Evolutionary conservation across 2,797 vertebrate genomes (phyloP).

Genomic region (Amblyopsis hoosieri): DNA sequence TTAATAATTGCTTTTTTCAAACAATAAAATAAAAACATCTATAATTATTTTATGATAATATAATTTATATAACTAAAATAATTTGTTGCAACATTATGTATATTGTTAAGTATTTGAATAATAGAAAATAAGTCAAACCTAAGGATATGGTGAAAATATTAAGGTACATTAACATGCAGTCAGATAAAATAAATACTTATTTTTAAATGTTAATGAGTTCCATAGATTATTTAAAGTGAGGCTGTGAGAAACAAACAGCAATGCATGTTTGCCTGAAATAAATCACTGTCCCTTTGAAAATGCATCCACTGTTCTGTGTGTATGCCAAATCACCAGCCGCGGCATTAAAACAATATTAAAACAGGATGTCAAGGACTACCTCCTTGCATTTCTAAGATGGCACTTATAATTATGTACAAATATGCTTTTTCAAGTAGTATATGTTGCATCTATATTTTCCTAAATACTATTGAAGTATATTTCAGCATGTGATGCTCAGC

Average conservation of each 20-base stretch:
- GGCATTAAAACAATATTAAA: slow-evolving; percentile 75
- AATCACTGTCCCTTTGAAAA: slow-evolving; percentile 73
- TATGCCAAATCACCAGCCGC: slow-evolving; percentile 69
- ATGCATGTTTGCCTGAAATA: slow-evolving; percentile 61
- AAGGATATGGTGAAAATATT: slow-evolving; percentile 34
- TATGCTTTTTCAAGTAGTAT: slow-evolving; percentile 65
- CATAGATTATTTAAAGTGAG: slow-evolving; percentile 61
- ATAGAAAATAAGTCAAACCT: neutral
- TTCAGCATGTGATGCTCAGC: slow-evolving; percentile 25
- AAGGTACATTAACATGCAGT: slow-evolving; percentile 37
- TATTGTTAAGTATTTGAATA: slow-evolving; percentile 3
- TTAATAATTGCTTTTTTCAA: neutral
- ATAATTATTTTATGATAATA: no score
- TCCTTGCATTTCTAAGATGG: slow-evolving; percentile 66
- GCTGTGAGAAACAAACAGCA: slow-evolving; percentile 55
- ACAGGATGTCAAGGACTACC: slow-evolving; percentile 75
- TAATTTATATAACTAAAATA: neutral
- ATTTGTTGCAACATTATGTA: neutral
- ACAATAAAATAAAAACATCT: no score
- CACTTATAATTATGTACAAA: slow-evolving; percentile 71
- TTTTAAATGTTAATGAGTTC: slow-evolving; percentile 71
- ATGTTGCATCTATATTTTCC: slow-evolving; percentile 63
- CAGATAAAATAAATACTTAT: slow-evolving; percentile 66
- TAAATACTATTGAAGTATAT: slow-evolving; percentile 3
- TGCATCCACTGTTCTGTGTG: slow-evolving; percentile 63